phyloP scores from a whole-genome alignment of 2,888 invertebrate genomes.

The Prosopocoilus inquinatus region DNA sequence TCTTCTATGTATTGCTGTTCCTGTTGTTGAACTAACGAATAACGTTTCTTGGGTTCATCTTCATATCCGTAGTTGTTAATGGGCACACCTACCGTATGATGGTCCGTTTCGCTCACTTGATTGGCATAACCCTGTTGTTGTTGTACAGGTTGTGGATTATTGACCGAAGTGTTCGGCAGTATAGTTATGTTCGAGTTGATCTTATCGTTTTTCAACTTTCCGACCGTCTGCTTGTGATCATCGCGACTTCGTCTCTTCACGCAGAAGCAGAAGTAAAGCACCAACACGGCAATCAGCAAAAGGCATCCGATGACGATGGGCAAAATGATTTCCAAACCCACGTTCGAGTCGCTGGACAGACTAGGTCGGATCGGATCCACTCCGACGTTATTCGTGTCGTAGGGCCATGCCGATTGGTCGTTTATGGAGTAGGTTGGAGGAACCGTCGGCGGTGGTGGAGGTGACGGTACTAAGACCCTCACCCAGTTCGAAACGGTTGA shows the following conservation, averaged over 20 bases:
- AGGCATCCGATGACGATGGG: slow-evolving; percentile 53
- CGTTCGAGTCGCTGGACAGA: slow-evolving; percentile 45
- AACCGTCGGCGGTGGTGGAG: slow-evolving; percentile 54
- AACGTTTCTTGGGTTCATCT: slow-evolving; percentile 52
- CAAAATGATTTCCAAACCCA: slow-evolving; percentile 52
- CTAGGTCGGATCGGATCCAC: slow-evolving; percentile 43
- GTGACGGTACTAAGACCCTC: slow-evolving; percentile 53
- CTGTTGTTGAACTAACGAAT: slow-evolving; percentile 52
- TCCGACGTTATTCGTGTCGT: slow-evolving; percentile 39
- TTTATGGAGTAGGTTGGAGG: slow-evolving; percentile 45
- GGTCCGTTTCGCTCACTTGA: slow-evolving; percentile 44
- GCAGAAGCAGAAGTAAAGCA: slow-evolving; percentile 54
- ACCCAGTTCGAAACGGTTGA: slow-evolving; percentile 56
- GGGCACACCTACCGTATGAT: slow-evolving; percentile 51
- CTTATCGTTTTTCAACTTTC: slow-evolving; percentile 44
- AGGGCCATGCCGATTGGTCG: slow-evolving; percentile 46
- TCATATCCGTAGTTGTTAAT: slow-evolving; percentile 49
- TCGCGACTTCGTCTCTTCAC: slow-evolving; percentile 46
- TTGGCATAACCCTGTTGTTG: slow-evolving; percentile 36
- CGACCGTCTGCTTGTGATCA: slow-evolving; percentile 34
- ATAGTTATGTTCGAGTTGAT: slow-evolving; percentile 50
- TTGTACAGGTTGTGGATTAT: slow-evolving; percentile 31
- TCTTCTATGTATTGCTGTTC: slow-evolving; percentile 52
- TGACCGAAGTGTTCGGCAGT: slow-evolving; percentile 48
- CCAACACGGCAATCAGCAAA: slow-evolving; percentile 48